Percentiles rank a stretch among this genome's conserved stretches.
Evolutionary conservation across 2,888 invertebrate genomes (phyloP).

Genomic region (Paralinhomoeus sp.): DNA sequence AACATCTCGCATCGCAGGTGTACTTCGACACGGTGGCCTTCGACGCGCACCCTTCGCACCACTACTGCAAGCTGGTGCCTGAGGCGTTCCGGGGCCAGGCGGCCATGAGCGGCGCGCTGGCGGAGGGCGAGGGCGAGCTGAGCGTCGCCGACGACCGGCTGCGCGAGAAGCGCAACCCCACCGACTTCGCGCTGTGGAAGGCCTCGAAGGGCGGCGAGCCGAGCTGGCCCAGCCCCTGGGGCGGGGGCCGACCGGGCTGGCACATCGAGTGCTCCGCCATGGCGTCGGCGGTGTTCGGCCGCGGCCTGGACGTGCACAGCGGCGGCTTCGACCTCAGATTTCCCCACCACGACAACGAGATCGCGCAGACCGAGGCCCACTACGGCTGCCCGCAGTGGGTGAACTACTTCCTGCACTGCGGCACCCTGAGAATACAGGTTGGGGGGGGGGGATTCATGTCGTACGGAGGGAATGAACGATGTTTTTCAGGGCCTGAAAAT

Average conservation of each 20-base stretch:
- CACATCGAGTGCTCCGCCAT: constrained; percentile 98
- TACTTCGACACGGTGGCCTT: constrained; percentile 84
- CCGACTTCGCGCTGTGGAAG: constrained; percentile 98
- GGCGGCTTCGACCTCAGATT: constrained; percentile 91
- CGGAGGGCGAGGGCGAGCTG: constrained; percentile 19
- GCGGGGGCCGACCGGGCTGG: constrained; percentile 73
- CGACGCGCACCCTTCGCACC: constrained; percentile 55
- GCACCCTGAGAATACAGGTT: constrained; percentile 64
- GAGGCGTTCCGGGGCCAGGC: constrained; percentile 48
- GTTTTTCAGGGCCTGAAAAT: constrained; percentile 70
- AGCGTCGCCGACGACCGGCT: not conserved
- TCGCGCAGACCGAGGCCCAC: constrained; percentile 56
- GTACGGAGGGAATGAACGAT: too few relatives aligned
- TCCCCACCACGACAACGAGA: constrained; percentile 96
- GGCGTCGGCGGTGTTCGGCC: constrained; percentile 63
- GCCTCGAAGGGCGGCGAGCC: constrained; percentile 87
- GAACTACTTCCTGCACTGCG: constrained; percentile 87
- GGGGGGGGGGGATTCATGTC: too few relatives aligned
- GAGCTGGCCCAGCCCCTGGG: constrained; percentile 91
- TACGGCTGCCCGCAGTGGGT: constrained; percentile 63
- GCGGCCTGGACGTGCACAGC: constrained; percentile 66
- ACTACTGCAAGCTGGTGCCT: constrained; percentile 89
- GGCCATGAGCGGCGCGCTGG: constrained; percentile 46
- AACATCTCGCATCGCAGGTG: constrained; percentile 46
- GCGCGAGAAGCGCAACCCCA: constrained; percentile 30